Evolutionary conservation across 1,140 invertebrate species (phyloP).

Genomic region (Sycophaga agraensis): DNA sequence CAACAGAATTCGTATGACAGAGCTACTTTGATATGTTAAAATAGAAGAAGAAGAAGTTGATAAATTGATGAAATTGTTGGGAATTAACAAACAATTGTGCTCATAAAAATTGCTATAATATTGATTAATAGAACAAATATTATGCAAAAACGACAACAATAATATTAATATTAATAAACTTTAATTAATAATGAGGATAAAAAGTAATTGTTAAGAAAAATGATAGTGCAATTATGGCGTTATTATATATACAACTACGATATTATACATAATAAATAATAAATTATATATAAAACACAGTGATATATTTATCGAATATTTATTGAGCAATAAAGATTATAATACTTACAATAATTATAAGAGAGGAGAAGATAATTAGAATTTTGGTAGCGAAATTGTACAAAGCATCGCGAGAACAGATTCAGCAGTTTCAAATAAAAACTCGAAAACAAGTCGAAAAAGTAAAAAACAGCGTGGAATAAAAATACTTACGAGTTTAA

Average conservation of each 20-base stretch:
- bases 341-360: constrained; percentile 17
- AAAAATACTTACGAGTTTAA: constrained; percentile 10
- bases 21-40: not conserved
- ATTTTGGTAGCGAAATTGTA: constrained; percentile 48
- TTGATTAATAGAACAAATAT: not conserved
- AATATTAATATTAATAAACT: constrained; percentile 20
- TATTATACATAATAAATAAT: constrained; percentile 40
- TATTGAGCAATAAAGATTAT: constrained; percentile 48
- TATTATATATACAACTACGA: constrained; percentile 38
- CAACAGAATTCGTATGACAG: not conserved
- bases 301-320: constrained; percentile 57
- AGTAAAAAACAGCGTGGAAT: constrained; percentile 18
- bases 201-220: constrained; percentile 20
- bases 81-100: not conserved
- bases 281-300: constrained; percentile 47
- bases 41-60: not conserved
- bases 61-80: not conserved
- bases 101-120: not conserved
- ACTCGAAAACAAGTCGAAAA: constrained; percentile 29
- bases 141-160: constrained; percentile 2
- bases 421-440: constrained; percentile 24
- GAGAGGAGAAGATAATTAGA: constrained; percentile 29
- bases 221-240: constrained; percentile 36
- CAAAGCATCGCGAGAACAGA: constrained; percentile 44
- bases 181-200: constrained; percentile 24